phyloP scores from a whole-genome alignment of 2,113 vertebrate species.

The Lampris incognitus region DNA sequence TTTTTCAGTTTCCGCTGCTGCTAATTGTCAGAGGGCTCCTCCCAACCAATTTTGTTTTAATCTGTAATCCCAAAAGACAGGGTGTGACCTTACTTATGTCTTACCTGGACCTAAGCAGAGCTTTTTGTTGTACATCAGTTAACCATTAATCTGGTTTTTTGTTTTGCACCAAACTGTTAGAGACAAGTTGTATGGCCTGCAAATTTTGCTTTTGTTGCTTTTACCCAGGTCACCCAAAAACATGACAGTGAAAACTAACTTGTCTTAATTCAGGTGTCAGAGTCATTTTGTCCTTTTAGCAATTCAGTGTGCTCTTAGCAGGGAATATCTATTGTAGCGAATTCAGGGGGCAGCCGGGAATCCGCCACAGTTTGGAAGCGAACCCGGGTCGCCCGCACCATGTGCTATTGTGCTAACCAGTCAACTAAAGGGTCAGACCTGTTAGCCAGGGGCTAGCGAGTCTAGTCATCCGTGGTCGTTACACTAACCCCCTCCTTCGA shows the following conservation, averaged over 20 bases:
- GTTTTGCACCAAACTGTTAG: no score
- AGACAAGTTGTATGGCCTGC: no score
- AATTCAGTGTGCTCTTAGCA: constrained; percentile 51
- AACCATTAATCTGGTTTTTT: background rate
- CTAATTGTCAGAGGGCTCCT: background rate
- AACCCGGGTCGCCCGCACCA: no score
- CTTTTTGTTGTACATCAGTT: constrained; percentile 11
- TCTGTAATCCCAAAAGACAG: background rate
- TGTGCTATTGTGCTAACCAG: no score
- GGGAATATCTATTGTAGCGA: constrained; percentile 11
- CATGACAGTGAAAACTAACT: constrained; percentile 43
- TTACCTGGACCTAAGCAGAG: background rate
- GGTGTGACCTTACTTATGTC: background rate
- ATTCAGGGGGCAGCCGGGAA: no score
- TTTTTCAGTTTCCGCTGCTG: background rate
- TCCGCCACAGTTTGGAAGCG: no score
- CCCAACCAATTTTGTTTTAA: background rate
- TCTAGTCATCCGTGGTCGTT: no score
- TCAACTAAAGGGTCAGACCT: no score
- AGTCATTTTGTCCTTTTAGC: constrained; percentile 34
- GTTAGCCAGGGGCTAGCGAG: no score
- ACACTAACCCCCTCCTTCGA: no score
- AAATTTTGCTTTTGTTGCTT: constrained; percentile 25
- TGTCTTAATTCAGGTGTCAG: constrained; percentile 28
- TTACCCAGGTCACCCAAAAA: constrained; percentile 34